A percentile compares a stretch with the other conserved stretches of the same genome.
These are phyloP conservation scores for Coranthus polyacanthus DNA, from an alignment of 2,797 vertebrate species.

Conservation along the genomic window DNA sequence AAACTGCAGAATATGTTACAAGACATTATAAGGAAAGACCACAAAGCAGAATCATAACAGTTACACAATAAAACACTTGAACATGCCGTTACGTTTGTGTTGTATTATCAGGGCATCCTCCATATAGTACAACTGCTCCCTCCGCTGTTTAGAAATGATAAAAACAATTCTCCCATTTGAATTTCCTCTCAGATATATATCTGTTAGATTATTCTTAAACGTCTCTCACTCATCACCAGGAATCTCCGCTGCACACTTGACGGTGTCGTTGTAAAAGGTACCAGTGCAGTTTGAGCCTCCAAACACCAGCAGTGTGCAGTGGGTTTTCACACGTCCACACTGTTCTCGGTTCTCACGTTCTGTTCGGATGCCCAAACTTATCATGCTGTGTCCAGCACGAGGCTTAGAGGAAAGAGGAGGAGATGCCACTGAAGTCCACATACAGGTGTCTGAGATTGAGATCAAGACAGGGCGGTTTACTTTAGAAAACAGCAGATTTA, in stretches of 20 bases:
- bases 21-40: neutral
- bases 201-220: neutral
- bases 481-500: neutral
- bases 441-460: slow-evolving; percentile 82
- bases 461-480: neutral
- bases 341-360: slow-evolving; percentile 65
- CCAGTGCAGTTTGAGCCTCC: slow-evolving; percentile 90
- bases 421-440: slow-evolving; percentile 85
- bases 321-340: slow-evolving; percentile 33
- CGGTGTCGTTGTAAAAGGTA: slow-evolving; percentile 86
- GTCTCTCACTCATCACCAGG: slow-evolving; percentile 48
- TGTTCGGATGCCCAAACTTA: slow-evolving; percentile 71
- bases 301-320: slow-evolving; percentile 85
- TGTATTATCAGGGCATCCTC: neutral
- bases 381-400: slow-evolving; percentile 89
- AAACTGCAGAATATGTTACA: slow-evolving; percentile 3
- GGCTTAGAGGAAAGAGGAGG: slow-evolving; percentile 83
- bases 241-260: slow-evolving; percentile 78
- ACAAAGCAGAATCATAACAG: neutral
- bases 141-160: neutral
- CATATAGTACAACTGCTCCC: neutral
- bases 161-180: neutral
- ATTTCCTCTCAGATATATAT: neutral
- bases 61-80: neutral
- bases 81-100: neutral